Evolutionary conservation across 35 echinoderm and acorn worm species (phyloP).

Genomic region (Apostichopus californicus): DNA sequence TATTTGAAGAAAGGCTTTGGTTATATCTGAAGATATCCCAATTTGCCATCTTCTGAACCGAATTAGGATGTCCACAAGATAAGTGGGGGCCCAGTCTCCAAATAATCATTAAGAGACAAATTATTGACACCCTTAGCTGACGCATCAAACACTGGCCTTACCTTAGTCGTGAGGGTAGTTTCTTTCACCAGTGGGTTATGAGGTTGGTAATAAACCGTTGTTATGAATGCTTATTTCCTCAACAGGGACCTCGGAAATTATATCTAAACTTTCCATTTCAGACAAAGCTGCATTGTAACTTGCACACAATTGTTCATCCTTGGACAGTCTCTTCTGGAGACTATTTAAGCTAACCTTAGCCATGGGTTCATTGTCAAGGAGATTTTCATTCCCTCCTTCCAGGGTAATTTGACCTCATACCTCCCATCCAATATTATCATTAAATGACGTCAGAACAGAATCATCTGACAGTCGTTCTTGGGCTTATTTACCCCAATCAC

Average conservation of each 20-base stretch:
- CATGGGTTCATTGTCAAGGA: background rate
- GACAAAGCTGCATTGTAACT: background rate
- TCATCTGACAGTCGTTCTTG: background rate
- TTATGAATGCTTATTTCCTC: constrained; percentile 8
- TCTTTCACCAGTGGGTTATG: constrained; percentile 56
- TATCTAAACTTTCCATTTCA: constrained; percentile 49
- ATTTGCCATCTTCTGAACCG: constrained; percentile 41
- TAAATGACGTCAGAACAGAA: constrained; percentile 51
- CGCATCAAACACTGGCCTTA: constrained; percentile 46
- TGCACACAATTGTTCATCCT: constrained; percentile 26
- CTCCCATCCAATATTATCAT: constrained; percentile 47
- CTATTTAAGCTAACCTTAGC: constrained; percentile 40
- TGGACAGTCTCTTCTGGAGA: constrained; percentile 7
- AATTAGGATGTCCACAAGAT: constrained; percentile 51
- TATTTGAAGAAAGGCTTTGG: constrained; percentile 51
- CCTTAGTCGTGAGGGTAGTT: constrained; percentile 52
- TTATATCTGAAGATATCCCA: constrained; percentile 52
- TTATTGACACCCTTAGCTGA: constrained; percentile 45
- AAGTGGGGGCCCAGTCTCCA: constrained; percentile 47
- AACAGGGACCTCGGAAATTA: constrained; percentile 24
- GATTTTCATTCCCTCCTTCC: constrained; percentile 56
- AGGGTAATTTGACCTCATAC: constrained; percentile 38
- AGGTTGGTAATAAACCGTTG: constrained; percentile 41
- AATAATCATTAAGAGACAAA: constrained; percentile 50
- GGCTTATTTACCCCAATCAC: constrained; percentile 26